A percentile compares a stretch with the other conserved stretches of the same genome.
These are phyloP conservation scores for Epicauta chinensis DNA, from an alignment of 1,140 invertebrate species.

Conservation along the genomic window DNA sequence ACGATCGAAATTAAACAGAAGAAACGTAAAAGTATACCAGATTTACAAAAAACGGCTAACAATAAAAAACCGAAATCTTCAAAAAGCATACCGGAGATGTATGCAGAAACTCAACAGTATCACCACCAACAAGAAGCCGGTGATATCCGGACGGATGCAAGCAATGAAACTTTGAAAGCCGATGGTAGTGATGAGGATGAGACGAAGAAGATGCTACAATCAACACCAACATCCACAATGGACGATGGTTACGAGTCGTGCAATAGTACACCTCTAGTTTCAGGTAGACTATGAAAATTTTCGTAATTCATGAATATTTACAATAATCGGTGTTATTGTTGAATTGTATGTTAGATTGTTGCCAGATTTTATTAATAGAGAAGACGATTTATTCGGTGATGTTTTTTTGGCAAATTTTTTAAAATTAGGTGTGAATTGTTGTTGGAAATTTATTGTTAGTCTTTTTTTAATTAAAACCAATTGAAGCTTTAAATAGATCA, in stretches of 20 bases:
- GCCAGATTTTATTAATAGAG: background rate
- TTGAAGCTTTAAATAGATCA: too few relatives aligned
- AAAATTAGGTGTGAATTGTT: too few relatives aligned
- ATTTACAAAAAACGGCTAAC: slow-evolving; percentile 19
- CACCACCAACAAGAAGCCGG: slow-evolving; percentile 9
- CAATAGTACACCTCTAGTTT: slow-evolving; percentile 48
- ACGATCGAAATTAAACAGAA: slow-evolving; percentile 24
- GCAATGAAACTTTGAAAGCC: slow-evolving; percentile 27
- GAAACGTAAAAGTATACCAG: slow-evolving; percentile 30
- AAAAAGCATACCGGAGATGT: slow-evolving; percentile 30
- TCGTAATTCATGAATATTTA: too few relatives aligned
- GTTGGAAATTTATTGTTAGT: too few relatives aligned
- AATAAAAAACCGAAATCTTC: slow-evolving; percentile 28
- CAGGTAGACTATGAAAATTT: slow-evolving; percentile 36
- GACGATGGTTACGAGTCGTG: slow-evolving; percentile 49
- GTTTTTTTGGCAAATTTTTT: background rate
- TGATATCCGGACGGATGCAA: slow-evolving; percentile 10
- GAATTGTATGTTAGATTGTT: background rate
- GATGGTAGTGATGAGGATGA: slow-evolving; percentile 22
- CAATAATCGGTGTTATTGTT: background rate
- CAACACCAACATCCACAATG: slow-evolving; percentile 41
- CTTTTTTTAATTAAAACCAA: too few relatives aligned
- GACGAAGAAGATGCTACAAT: slow-evolving; percentile 28
- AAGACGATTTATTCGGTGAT: background rate
- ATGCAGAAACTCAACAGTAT: slow-evolving; percentile 20